These are phyloP conservation scores for Labeo rohita DNA, from an alignment of 2,113 vertebrate species.

Conservation along the genomic window DNA sequence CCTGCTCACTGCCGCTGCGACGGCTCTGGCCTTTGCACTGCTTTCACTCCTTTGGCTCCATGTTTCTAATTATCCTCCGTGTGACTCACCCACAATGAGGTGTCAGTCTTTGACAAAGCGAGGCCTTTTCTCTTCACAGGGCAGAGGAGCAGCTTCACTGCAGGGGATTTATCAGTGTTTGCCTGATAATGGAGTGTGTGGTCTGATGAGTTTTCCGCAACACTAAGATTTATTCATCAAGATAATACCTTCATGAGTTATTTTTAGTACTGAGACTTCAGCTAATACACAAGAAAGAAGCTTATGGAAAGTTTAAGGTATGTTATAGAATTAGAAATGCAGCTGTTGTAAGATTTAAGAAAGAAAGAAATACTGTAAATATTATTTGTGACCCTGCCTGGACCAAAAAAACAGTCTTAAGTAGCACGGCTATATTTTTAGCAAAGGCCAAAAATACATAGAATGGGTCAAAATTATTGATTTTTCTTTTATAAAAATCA, in stretches of 20 bases:
- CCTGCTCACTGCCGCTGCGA: neutral
- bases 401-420: no score
- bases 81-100: constrained; percentile 61
- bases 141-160: constrained; percentile 61
- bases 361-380: no score
- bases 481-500: no score
- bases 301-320: constrained; percentile 8
- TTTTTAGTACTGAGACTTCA: constrained; percentile 50
- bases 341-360: no score
- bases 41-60: constrained; percentile 23
- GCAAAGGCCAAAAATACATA: no score
- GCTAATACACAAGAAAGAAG: neutral
- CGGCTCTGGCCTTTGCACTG: constrained; percentile 13
- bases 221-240: constrained; percentile 59
- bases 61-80: constrained; percentile 45
- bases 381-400: no score
- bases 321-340: no score
- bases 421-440: no score
- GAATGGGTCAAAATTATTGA: no score
- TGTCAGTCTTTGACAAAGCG: constrained; percentile 64
- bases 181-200: constrained; percentile 67
- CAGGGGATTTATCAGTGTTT: constrained; percentile 35
- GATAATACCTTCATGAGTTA: constrained; percentile 63
- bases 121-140: constrained; percentile 59
- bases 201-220: constrained; percentile 54